These are phyloP conservation scores for Colossoma macropomum DNA, from an alignment of 2,113 vertebrate genomes.

Conservation along the genomic window DNA sequence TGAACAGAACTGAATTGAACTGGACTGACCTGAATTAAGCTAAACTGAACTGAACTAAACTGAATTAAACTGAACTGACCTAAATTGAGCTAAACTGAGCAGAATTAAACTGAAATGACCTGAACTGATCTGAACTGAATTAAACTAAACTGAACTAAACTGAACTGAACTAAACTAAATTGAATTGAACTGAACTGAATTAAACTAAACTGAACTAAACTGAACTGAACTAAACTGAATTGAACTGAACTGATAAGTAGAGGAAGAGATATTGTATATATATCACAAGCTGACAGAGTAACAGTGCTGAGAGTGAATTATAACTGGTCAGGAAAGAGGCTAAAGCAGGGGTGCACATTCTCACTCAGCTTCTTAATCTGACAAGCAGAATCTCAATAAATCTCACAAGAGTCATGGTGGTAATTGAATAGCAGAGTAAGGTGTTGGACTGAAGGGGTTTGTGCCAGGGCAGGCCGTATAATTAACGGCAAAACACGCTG, in stretches of 20 bases:
- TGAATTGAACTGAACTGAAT: no score
- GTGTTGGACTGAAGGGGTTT: constrained; percentile 9
- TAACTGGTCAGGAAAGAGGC: neutral
- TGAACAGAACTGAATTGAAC: no score
- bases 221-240: neutral
- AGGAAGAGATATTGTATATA: neutral
- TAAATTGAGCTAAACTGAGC: no score
- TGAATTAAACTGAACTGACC: no score
- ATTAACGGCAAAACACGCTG: constrained; percentile 35
- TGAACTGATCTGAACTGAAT: no score
- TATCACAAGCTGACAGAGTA: neutral
- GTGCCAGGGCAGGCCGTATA: constrained; percentile 9
- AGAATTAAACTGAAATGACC: no score
- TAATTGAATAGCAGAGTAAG: constrained; percentile 45
- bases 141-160: no score
- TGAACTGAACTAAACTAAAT: no score
- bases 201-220: neutral
- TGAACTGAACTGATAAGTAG: neutral
- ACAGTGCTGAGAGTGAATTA: neutral
- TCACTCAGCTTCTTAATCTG: constrained; percentile 19
- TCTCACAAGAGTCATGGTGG: neutral
- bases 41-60: no score
- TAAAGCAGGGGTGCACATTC: neutral
- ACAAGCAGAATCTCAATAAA: constrained; percentile 34
- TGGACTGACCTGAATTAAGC: no score